Evolutionary conservation across 2,888 invertebrate species (phyloP).

Genomic region (Aphrophora alni): DNA sequence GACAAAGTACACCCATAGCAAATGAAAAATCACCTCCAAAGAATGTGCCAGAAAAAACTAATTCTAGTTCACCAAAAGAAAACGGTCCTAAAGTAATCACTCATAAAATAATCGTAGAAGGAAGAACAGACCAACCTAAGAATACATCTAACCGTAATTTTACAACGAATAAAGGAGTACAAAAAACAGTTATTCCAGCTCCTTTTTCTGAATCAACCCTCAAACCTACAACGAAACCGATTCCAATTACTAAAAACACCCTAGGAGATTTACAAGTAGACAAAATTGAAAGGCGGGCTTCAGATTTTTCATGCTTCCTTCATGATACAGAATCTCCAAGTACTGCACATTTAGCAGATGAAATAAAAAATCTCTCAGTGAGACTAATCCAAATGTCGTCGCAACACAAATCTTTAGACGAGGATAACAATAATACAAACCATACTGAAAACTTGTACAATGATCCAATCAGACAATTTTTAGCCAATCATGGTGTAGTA

Average conservation of each 20-base stretch:
- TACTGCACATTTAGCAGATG: constrained; percentile 68
- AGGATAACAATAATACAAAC: constrained; percentile 34
- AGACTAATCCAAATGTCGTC: constrained; percentile 42
- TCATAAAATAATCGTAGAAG: constrained; percentile 40
- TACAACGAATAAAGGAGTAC: neutral
- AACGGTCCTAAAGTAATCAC: constrained; percentile 38
- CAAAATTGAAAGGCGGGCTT: constrained; percentile 74
- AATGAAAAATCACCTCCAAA: neutral
- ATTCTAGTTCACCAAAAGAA: neutral
- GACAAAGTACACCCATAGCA: constrained; percentile 29
- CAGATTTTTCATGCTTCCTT: constrained; percentile 75
- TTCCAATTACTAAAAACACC: neutral
- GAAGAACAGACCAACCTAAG: constrained; percentile 15
- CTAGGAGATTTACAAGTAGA: constrained; percentile 20
- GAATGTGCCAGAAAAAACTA: neutral
- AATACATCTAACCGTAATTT: neutral
- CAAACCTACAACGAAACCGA: neutral
- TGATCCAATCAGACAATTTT: constrained; percentile 39
- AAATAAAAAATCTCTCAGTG: constrained; percentile 80
- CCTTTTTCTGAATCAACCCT: neutral
- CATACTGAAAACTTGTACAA: neutral
- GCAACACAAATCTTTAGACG: constrained; percentile 29
- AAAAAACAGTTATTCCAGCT: neutral
- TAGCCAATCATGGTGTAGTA: constrained; percentile 42
- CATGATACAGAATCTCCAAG: constrained; percentile 44